Evolutionary conservation across 2,797 vertebrate genomes (phyloP).

Genomic region (Parauchenoglanis ngamensis): DNA sequence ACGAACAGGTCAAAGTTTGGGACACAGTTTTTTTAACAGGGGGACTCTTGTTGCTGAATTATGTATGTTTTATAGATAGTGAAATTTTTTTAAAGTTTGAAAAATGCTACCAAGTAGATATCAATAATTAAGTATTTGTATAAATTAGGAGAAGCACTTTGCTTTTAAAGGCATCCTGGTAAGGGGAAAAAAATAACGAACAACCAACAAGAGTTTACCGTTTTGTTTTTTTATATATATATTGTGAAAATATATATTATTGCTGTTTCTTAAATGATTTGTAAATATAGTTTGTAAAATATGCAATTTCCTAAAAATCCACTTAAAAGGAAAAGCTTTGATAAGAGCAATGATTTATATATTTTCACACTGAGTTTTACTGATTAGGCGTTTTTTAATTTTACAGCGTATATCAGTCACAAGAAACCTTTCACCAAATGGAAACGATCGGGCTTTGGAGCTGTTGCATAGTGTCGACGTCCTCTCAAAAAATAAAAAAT

Average conservation of each 20-base stretch:
- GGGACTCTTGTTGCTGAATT: constrained; percentile 19
- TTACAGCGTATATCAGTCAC: constrained; percentile 19
- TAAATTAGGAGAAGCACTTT: constrained; percentile 53
- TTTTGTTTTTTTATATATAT: background rate
- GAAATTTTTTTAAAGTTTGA: constrained; percentile 1
- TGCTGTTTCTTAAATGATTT: constrained; percentile 28
- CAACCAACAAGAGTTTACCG: constrained; percentile 10
- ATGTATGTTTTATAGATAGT: background rate
- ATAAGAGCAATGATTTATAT: constrained; percentile 52
- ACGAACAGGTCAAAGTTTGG: background rate
- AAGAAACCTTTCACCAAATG: constrained; percentile 55
- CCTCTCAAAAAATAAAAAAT: background rate
- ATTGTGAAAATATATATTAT: constrained; percentile 26
- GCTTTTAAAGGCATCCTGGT: constrained; percentile 33
- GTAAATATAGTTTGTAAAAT: constrained; percentile 49
- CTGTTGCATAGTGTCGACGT: constrained; percentile 32
- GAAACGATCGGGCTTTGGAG: constrained; percentile 40
- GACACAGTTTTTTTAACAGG: background rate
- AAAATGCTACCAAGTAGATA: constrained; percentile 16
- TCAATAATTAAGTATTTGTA: constrained; percentile 24
- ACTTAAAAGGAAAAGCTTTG: constrained; percentile 34
- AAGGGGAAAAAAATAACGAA: constrained; percentile 9
- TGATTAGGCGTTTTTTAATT: constrained; percentile 1
- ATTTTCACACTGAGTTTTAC: constrained; percentile 38
- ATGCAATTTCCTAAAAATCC: constrained; percentile 50